Evolutionary conservation across 2,888 invertebrate species (phyloP), one percentile per base, ranked within the genome.

Genomic region (Nomada lathburiana): DNA sequence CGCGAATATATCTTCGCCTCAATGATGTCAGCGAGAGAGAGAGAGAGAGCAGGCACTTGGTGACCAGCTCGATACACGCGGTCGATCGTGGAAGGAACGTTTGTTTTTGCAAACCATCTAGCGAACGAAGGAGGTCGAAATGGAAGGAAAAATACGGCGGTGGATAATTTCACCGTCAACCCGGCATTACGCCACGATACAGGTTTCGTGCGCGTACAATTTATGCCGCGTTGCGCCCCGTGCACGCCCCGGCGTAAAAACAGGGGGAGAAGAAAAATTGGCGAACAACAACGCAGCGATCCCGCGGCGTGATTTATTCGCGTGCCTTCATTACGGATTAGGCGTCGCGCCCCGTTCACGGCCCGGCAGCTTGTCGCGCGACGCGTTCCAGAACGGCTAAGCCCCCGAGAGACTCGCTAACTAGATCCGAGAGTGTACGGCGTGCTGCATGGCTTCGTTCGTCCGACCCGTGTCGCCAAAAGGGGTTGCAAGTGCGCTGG

Each of bases 391-490:
- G 76, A 76, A 74, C 67, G 72, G 71, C 71, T 84, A 88, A 88
- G 80, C 79, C 75, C 55, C 71, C 53, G 72, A 83, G 62, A 72
- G 62, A 52, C 76, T 36, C 53, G 71, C 82, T 81, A 86, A 86
- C 83, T 78, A 86, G 88, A 88, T 88, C 83, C 82, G 50, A 50
- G 75, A 52, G 57, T 57, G 71, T 42, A 60, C 65, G 29, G 64
- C 29, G 67, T 63, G 57, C 68, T 79, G 72, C 71, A 86, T 82
- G 88, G 88, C 88, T 88, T 88, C 88, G 65, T 74, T 70, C 70
- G 62, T 44, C n/a, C 53, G 73, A 52, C 42, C 62, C 52, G 62
- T 52, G 75, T 64, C 71, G 63, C 11, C 60, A 36, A 73, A 80
- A 76, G 85, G 80, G 85, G 78, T 86, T 81, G 83, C 80, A 78